Evolutionary conservation across 2,797 vertebrate genomes (phyloP).

Genomic region (Enteromius afrohamiltoni): DNA sequence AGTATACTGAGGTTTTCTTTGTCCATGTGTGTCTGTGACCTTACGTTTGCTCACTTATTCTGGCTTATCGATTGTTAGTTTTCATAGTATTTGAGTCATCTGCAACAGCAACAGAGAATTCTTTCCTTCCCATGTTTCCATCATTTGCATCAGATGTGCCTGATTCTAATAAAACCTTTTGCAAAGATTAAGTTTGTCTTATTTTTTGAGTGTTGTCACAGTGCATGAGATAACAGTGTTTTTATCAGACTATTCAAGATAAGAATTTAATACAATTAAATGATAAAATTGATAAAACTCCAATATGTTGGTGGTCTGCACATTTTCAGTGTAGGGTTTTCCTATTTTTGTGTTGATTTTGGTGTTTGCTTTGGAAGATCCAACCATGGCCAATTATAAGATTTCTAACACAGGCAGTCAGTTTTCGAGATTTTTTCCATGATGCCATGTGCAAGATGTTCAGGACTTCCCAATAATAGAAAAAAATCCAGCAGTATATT

Average conservation of each 20-base stretch:
- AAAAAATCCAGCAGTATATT: not conserved
- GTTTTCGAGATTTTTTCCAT: not conserved
- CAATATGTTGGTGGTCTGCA: not conserved
- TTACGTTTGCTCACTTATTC: not conserved
- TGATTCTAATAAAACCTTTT: slow-evolving; percentile 55
- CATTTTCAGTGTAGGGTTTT: not conserved
- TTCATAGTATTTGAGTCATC: not conserved
- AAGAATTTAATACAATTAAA: not conserved
- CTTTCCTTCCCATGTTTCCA: slow-evolving; percentile 9
- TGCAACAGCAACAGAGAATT: not conserved
- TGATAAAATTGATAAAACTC: not conserved
- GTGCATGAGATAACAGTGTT: not conserved
- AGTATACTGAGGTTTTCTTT: not conserved
- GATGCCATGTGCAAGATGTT: not conserved
- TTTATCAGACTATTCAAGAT: not conserved
- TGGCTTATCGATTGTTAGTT: not conserved
- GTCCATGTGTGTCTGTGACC: not conserved
- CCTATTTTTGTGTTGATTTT: not conserved
- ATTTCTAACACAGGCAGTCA: not conserved
- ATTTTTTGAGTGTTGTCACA: not conserved
- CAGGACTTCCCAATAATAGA: not conserved
- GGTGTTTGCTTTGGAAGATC: not conserved
- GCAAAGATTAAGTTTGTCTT: not conserved
- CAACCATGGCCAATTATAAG: not conserved
- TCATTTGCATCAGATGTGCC: slow-evolving; percentile 36